Evolutionary conservation across 2,888 invertebrate genomes (phyloP).

Genomic region (Cephus runcator): DNA sequence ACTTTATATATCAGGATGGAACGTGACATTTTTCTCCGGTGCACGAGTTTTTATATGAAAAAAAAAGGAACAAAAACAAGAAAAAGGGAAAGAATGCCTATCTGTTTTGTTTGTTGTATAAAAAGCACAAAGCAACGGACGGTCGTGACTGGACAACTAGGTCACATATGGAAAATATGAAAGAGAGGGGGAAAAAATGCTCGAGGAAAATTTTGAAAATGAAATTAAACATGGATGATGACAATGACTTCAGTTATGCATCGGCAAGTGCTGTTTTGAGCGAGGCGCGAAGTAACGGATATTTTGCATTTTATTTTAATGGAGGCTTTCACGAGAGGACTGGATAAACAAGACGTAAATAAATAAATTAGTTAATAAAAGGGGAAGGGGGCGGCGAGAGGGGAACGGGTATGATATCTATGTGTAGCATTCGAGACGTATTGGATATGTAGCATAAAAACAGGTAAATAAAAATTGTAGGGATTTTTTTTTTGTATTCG

Average conservation of each 20-base stretch:
- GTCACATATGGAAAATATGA: not conserved
- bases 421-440: not conserved
- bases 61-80: conserved; percentile 10
- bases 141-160: not conserved
- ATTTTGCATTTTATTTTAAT: conserved; percentile 44
- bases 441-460: conserved; percentile 36
- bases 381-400: not conserved
- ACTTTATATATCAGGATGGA: conserved; percentile 40
- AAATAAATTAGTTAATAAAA: conserved; percentile 8
- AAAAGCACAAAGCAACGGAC: conserved; percentile 19
- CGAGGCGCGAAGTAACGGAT: conserved; percentile 4
- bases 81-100: conserved; percentile 19
- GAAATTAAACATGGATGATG: conserved; percentile 31
- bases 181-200: conserved; percentile 15
- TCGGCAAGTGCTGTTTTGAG: not conserved
- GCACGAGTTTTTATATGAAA: conserved; percentile 34
- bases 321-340: conserved; percentile 2
- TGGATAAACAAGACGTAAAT: not conserved
- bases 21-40: conserved; percentile 39
- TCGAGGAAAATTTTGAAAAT: conserved; percentile 35
- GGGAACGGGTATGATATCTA: not conserved
- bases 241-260: not conserved
- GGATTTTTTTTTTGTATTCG: not conserved
- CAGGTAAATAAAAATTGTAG: conserved; percentile 4
- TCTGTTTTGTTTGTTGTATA: conserved; percentile 18